Evolutionary conservation across 2,113 vertebrate species (phyloP), one percentile per base, ranked within the genome.

Genomic region (Naja naja): DNA sequence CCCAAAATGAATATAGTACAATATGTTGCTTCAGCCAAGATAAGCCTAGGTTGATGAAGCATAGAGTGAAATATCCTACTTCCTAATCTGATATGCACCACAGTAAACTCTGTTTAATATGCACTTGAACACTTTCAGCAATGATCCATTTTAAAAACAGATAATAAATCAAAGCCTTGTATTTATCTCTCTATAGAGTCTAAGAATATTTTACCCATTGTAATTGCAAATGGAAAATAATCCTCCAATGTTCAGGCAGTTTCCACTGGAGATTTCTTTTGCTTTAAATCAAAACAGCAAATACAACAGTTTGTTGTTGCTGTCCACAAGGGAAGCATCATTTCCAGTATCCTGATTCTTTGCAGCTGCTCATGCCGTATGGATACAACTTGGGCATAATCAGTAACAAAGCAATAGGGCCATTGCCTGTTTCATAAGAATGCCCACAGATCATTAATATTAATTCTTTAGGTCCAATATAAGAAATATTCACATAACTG

Each of bases 251-350:
- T 94, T 96, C 94, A 53, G 89, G 94, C 94, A 95, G 93, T 95
- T 95, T 96, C 94, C 95, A 94, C 93, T 87, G 47, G 92, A 95
- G 90, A 94, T 95, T 96, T 96, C 96, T 94, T 94, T 91, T 92
- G 94, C 96, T 97, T 97, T 97, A 96, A 97, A 97, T 97, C 95
- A 97, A 95, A 96, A 95, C 89, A 94, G 94, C 94, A 95, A 97
- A 93, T 97, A 96, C 96, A 96, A 96, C 93, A 94, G 93, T 95
- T 97, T 97, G 97, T 96, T 97, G 94, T 96, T 96, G 96, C 94
- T 96, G 95, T 94, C 95, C 92, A 93, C 85, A 93, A 64, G 94
- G 74, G 89, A 95, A 95, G 92, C 93, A 74, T 93, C 88, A 95
- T 96, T 95, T 96, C 95, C 94, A 94, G 86, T 95, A 96, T 95